phyloP scores from a whole-genome alignment of 2,113 vertebrate genomes.

The Thinocorus orbignyianus region DNA sequence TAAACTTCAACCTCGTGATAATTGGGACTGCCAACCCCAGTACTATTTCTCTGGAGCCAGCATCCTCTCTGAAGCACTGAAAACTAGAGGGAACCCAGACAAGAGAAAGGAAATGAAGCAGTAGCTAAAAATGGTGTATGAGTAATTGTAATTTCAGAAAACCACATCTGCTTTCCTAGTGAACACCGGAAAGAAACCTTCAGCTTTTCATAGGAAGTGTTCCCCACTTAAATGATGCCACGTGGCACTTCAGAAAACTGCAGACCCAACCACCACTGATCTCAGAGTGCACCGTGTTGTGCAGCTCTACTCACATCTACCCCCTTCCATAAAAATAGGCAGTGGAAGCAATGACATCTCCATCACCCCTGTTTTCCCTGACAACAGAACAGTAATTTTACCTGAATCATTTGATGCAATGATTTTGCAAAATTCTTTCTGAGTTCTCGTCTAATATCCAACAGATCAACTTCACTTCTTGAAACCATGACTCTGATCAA shows the following conservation, averaged over 20 bases:
- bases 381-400: not conserved
- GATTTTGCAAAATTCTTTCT: slow-evolving; percentile 85
- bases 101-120: not conserved
- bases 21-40: not conserved
- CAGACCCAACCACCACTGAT: not conserved
- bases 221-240: not conserved
- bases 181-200: not conserved
- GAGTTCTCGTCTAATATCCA: slow-evolving; percentile 85
- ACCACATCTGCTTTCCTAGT: not conserved
- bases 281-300: not conserved
- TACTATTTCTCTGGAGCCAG: not conserved
- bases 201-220: not conserved
- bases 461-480: slow-evolving; percentile 90
- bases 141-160: not conserved
- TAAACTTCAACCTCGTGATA: not conserved
- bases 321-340: not conserved
- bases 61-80: not conserved
- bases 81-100: not conserved
- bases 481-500: slow-evolving; percentile 91
- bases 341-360: not conserved
- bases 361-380: fast-evolving
- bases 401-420: slow-evolving; percentile 89
- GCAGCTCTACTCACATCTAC: not conserved
- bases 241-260: not conserved
- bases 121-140: not conserved